These are phyloP conservation scores for Amphiura filiformis DNA, from an alignment of 35 echinoderm and acorn worm species.

Conservation along the genomic window DNA sequence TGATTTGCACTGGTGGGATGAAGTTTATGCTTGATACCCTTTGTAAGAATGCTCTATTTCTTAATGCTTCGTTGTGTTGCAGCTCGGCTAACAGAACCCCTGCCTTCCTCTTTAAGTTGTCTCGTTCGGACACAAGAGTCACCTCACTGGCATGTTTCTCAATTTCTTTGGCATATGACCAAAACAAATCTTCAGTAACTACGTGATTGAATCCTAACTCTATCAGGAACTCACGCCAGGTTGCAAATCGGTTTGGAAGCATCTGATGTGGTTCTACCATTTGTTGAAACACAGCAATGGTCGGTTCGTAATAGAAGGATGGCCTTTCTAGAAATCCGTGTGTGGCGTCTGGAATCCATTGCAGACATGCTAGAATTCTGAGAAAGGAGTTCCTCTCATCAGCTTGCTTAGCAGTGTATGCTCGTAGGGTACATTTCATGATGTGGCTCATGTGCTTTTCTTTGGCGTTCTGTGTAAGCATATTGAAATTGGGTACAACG, in stretches of 20 bases:
- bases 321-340: neutral
- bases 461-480: neutral
- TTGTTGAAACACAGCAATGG: neutral
- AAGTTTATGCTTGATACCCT: neutral
- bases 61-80: neutral
- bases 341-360: neutral
- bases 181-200: neutral
- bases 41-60: neutral
- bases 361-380: neutral
- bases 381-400: neutral
- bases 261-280: neutral
- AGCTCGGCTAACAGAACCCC: neutral
- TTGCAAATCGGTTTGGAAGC: neutral
- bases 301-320: neutral
- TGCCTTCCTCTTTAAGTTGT: neutral
- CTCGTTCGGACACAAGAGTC: neutral
- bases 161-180: neutral
- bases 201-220: neutral
- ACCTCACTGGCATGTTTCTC: neutral
- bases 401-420: neutral
- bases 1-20: neutral
- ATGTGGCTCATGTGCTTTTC: neutral
- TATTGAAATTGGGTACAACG: constrained; percentile 19
- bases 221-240: neutral
- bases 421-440: neutral